These are phyloP conservation scores for Gerris lacustris DNA, from an alignment of 2,888 invertebrate species.

Conservation along the genomic window DNA sequence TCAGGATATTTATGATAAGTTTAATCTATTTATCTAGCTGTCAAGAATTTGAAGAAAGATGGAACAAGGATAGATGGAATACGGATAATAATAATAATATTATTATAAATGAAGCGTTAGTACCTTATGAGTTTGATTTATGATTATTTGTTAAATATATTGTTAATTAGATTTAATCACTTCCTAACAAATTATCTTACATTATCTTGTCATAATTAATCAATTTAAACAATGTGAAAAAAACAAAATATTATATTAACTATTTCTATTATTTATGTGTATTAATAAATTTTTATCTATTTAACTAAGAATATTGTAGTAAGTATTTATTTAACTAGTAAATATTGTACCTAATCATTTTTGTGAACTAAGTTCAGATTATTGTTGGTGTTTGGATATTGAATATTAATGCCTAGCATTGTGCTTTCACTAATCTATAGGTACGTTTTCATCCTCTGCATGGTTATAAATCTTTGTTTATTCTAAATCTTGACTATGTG, in stretches of 20 bases:
- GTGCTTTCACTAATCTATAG: too few relatives aligned
- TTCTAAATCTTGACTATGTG: too few relatives aligned
- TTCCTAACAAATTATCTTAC: background rate
- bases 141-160: background rate
- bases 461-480: too few relatives aligned
- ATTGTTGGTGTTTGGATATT: too few relatives aligned
- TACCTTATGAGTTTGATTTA: background rate
- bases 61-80: background rate
- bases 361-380: too few relatives aligned
- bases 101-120: background rate
- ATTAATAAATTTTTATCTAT: too few relatives aligned
- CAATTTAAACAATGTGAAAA: background rate
- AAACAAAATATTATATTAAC: background rate
- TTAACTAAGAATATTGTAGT: too few relatives aligned
- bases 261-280: background rate
- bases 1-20: background rate
- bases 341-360: too few relatives aligned
- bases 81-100: background rate
- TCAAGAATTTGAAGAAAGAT: background rate
- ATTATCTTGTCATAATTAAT: background rate
- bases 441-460: too few relatives aligned
- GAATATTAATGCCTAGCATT: too few relatives aligned
- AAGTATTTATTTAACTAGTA: too few relatives aligned
- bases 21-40: background rate
- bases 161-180: background rate